Base-by-base conservation (phyloP, 2,888 invertebrate genomes). In the Cerastis leucographa region DNA sequence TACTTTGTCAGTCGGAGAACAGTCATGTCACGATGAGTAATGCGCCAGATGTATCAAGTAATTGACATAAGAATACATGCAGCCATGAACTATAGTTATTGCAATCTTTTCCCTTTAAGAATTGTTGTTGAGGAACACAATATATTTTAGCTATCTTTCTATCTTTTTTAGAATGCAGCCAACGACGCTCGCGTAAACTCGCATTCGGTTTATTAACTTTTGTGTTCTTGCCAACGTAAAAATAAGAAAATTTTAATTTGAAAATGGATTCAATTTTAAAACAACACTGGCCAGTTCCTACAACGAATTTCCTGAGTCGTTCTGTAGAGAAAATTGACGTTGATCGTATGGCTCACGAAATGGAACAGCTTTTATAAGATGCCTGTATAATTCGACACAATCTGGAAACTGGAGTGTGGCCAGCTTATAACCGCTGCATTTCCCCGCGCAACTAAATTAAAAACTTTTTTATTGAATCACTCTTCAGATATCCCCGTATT, bases 351-450 rank as follows among this genome's bases (percentile, higher is more conserved):
- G 64, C 44, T 40, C 61, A 68, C 74, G 73, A 86, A 79, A 80
- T 75, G 71, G 79, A 83, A 85, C 88, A 90, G 90, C 89, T 92
- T 92, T 92, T 91, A 90, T 90, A 91, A 91, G 89, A 94, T 91
- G 92, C 89, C 88, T 88, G 89, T 90, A 93, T 93, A 94, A 95
- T 94, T 92, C 90, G 91, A 93, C 92, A 94, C 94, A 95, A 95
- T 95, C 92, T 94, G 84, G 89, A 90, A 93, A 89, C 94, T 96
- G 96, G 96, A 96, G 90, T 86, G 79, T 76, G 91, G 95, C 96
- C 96, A 96, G 95, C 88, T 70, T 85, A 91, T 92, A 92, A 91
- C 89, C 89, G 92, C 92, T 94, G 94, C 95, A 95, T 89, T 94
- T 95, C n/a, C n/a, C n/a, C 95, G 89, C 94, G 83, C 87, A 82